Evolutionary conservation across 2,113 vertebrate species (phyloP), one percentile per base, ranked within the genome.

Genomic region (Cricetomys ansorgei): DNA sequence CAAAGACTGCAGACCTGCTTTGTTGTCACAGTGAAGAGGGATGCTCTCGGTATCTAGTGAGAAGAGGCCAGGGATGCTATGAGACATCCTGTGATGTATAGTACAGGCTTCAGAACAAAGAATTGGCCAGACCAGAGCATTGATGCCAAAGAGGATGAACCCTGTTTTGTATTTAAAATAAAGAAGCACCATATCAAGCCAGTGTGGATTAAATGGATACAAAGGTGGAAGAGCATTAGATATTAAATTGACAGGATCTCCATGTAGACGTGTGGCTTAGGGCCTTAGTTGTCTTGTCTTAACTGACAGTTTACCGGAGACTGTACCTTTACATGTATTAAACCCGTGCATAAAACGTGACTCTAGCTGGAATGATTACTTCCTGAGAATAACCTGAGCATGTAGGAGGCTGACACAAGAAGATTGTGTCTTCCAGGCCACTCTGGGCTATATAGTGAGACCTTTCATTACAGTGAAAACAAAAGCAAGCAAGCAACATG

Each of bases 131-230:
- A 81, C 19, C 3, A 29, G 43, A 34, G 12, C 40, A 48, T 62
- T 40, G 0, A 21, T 65, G 40, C 40, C 64, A 53, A 72, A 69
- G 19, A 59, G 17, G 40, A 65, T 48, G 59, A 73, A 79, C 57
- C 64, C 34, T 79, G 70, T 72, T 86, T 89, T 93, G 43, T 64
- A 73, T 86, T 85, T 91, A 62, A 96, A 89, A 76, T 65, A 73
- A 43, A 94, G 34, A 34, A 29, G n/a, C 8, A n/a, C 0, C 76
- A 65, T 86, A 19, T 89, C 55, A 86, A 50, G 62, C 11, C 31
- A 67, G 27, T 67, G 45, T 25, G 10, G 89, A 53, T 55, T 45
- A n/a, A 79, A 15, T 53, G 10, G 27, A 53, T 57, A 1, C 67
- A 50, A 90, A 17, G 27, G 19, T 70, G 34, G 89, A 70, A 50